Base-by-base conservation (phyloP, 2,797 vertebrate genomes). In the Mionectes olivaceus region DNA sequence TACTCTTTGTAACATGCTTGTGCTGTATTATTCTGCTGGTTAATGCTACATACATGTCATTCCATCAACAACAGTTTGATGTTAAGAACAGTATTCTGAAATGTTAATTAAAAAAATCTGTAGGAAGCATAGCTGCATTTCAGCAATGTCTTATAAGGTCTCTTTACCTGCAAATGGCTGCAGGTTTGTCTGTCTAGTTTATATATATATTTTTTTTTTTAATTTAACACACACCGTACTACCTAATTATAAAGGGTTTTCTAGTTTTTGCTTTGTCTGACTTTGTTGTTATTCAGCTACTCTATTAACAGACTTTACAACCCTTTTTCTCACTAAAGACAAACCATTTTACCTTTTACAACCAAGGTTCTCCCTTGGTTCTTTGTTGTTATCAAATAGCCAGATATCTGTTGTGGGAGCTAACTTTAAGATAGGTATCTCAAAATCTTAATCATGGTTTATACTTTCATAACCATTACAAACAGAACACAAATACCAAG, bases 131-230 rank as follows among this genome's bases (percentile, higher is more conserved):
- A 84, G 23, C 9, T 84, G 25, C 12, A 64, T 63, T 76, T 94
- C 17, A 67, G 18, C 0, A 1, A n/a, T 9, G 4, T 11, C 18
- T 86, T 43, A n/a, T 21, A 59, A 71, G 1, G 6, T 46, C 4
- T 88, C 10, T 78, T 88, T 12, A 43, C 1, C 41, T n/a, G 5
- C 70, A 90, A 83, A 49, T 7, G n/a, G 37, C 4, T 74, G 8
- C 11, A 8, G 1, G 3, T 39, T 55, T 68, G 27, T 33, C 19
- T 24, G 4, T 81, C 27, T 52, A 52, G 27, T 30, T 52, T 30
- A 13, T 47, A 23, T 47, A 23, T 47, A 8, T 19, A 10, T 10
- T 39, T 9, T 39, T 13, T 41, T 35, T 30, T 28, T 46, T 5
- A 59, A 27, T 30, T 75, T 25, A 61, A 47, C 22, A 50, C 13